Conservation (phyloP, 2,888 invertebrate genomes). For the Hetaerina titia region DNA sequence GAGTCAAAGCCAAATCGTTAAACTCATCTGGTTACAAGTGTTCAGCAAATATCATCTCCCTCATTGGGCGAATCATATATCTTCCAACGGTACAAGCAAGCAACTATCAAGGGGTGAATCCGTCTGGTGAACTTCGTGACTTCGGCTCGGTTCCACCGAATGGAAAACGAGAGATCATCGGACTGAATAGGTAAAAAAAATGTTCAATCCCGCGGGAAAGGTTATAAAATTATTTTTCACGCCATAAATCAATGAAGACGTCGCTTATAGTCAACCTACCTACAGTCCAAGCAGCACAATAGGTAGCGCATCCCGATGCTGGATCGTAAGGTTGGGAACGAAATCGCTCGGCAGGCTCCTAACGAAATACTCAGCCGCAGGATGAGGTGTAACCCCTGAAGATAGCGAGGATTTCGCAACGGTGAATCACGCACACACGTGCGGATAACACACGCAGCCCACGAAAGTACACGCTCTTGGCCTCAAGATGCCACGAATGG, state of each 20-base stretch:
- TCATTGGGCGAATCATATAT: too few relatives aligned
- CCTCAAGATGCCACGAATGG: neutral
- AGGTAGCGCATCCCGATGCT: neutral
- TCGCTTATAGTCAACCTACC: neutral
- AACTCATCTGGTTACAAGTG: neutral
- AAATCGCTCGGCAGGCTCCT: neutral
- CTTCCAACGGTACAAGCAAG: too few relatives aligned
- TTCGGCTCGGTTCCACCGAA: neutral
- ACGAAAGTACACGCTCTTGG: neutral
- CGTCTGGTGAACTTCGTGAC: neutral
- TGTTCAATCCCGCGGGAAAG: neutral
- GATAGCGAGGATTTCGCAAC: slow-evolving; percentile 52
- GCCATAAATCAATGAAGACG: neutral
- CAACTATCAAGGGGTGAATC: too few relatives aligned
- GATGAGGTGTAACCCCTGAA: neutral
- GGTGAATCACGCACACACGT: slow-evolving; percentile 29
- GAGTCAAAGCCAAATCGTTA: too few relatives aligned
- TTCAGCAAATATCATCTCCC: neutral
- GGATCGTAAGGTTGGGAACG: neutral
- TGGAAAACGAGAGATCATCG: neutral
- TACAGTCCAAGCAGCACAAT: neutral
- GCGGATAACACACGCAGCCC: neutral
- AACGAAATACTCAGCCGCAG: neutral
- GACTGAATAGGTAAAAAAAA: neutral
- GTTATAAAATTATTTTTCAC: neutral